Percentiles rank a stretch among this genome's conserved stretches.
phyloP scores from a whole-genome alignment of 2,888 invertebrate genomes.

The Drosophila suboccidentalis region DNA sequence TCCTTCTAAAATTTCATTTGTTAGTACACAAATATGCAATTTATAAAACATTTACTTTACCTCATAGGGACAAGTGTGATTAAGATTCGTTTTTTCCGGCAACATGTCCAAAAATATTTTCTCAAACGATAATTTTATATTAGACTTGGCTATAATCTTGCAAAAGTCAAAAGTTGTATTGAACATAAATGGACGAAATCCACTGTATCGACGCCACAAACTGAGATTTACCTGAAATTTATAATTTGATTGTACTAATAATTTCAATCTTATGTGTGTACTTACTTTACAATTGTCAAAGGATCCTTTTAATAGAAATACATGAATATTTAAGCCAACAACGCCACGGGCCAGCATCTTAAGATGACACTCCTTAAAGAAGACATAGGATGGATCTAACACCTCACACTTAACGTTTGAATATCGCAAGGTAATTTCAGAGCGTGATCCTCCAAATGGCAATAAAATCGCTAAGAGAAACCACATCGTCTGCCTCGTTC shows the following conservation, averaged over 20 bases:
- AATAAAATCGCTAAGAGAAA: neutral
- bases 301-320: constrained; percentile 2
- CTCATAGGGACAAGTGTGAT: constrained; percentile 46
- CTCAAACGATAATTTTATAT: constrained; percentile 7
- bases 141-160: neutral
- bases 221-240: constrained; percentile 30
- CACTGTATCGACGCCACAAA: constrained; percentile 33
- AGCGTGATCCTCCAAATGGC: neutral
- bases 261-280: no score
- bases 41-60: constrained; percentile 7
- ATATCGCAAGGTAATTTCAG: neutral
- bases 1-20: constrained; percentile 17
- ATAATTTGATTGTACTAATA: neutral
- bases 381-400: constrained; percentile 6
- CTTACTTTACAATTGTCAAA: constrained; percentile 16
- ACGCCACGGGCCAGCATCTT: constrained; percentile 31
- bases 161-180: constrained; percentile 44
- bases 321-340: constrained; percentile 25
- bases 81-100: constrained; percentile 5
- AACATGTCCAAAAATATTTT: neutral
- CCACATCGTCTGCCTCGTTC: constrained; percentile 1
- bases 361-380: constrained; percentile 20
- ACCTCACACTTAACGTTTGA: constrained; percentile 32
- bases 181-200: constrained; percentile 40
- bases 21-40: neutral